Base-by-base conservation (phyloP, 2,888 invertebrate species). In the Parthenolecanium corni region DNA sequence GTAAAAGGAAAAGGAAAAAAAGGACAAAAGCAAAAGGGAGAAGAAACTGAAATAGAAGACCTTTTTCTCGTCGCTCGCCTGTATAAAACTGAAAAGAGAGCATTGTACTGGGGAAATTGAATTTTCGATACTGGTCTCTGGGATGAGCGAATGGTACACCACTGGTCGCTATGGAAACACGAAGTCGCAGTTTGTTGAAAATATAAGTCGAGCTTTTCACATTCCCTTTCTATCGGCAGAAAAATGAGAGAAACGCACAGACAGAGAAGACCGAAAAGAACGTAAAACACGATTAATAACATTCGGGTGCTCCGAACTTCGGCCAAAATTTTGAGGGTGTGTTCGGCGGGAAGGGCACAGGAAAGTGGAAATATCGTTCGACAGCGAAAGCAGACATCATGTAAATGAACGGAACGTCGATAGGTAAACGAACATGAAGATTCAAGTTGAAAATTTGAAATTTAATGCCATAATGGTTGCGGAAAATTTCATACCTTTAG, bases 81-180 rank as follows among this genome's bases (percentile, higher is more conserved):
- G n/a, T n/a, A n/a, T n/a, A n/a, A n/a, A n/a, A n/a, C n/a, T n/a
- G n/a, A 23, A 31, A 9, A 57, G 47, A 54, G 57, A 57, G 57
- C 57, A 57, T 46, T 54, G 40, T 54, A 54, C 46, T 21, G 57
- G 47, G 11, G 47, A 47, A 57, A 57, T 57, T 25, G 47, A 47
- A 57, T 57, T 57, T 57, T 57, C 57, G 57, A 57, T 57, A 54
- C 23, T 42, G 54, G 54, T 54, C 54, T 54, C 54, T 4, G 51
- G 31, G 31, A 52, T 24, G 18, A 54, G 54, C 40, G 54, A 54
- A 52, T 38, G 36, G 23, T 52, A 24, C 18, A 21, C 18, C 23
- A 18, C 14, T 20, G 40, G 36, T 54, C 42, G 54, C 24, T 14
- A 54, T 54, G 54, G 54, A 23, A 54, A 54, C 31, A 44, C 57